Evolutionary conservation across 2,113 vertebrate species (phyloP).

Genomic region (Limnothrissa miodon): DNA sequence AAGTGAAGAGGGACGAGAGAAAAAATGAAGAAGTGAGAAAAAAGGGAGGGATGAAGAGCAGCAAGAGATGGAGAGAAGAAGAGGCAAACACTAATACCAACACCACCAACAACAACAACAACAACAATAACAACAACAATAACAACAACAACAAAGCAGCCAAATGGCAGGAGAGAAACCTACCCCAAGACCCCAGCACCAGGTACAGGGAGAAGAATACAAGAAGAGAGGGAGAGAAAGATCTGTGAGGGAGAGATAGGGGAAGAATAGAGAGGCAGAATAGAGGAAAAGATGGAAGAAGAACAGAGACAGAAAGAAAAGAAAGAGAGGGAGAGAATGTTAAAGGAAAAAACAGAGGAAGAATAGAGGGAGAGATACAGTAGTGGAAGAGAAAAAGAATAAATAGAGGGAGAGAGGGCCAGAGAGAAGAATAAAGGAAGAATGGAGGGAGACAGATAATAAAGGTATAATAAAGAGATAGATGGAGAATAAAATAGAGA

Average conservation of each 20-base stretch:
- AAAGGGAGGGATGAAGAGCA: neutral
- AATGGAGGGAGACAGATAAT: neutral
- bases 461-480: too few species aligned
- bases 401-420: too few species aligned
- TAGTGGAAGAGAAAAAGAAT: too few species aligned
- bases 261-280: neutral
- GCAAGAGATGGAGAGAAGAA: neutral
- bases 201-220: too few species aligned
- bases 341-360: neutral
- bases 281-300: neutral
- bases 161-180: neutral
- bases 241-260: neutral
- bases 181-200: too few species aligned
- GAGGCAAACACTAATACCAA: too few species aligned
- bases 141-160: constrained; percentile 6
- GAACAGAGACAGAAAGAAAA: neutral
- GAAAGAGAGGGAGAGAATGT: too few species aligned
- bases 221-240: constrained; percentile 1
- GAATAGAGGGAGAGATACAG: neutral
- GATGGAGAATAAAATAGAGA: too few species aligned
- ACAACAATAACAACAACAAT: too few species aligned
- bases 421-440: neutral
- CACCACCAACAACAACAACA: too few species aligned
- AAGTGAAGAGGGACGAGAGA: neutral
- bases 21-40: neutral